Evolutionary conservation across 2,797 vertebrate genomes (phyloP).

Genomic region (Agapornis canus): DNA sequence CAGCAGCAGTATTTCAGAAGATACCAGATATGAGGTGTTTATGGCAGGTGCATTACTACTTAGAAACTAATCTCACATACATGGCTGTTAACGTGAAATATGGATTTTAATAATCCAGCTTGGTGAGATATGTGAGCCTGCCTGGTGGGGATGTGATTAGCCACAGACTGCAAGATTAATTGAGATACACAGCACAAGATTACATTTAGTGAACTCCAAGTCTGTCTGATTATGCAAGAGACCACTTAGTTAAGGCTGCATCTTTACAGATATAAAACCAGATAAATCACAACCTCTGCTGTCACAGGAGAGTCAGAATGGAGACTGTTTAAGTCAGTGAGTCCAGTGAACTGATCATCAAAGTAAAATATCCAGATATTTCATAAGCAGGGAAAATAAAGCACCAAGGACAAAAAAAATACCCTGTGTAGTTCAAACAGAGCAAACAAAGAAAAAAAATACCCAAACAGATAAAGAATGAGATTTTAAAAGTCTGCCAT

Average conservation of each 20-base stretch:
- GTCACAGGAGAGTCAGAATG: slow-evolving; percentile 29
- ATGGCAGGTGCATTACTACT: slow-evolving; percentile 77
- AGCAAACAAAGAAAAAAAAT: background rate
- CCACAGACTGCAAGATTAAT: slow-evolving; percentile 89
- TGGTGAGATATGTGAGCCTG: slow-evolving; percentile 81
- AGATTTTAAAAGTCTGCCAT: background rate
- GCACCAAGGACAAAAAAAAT: background rate
- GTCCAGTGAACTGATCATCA: background rate
- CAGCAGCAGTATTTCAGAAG: slow-evolving; percentile 76
- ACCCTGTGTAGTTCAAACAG: background rate
- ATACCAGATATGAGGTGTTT: slow-evolving; percentile 75
- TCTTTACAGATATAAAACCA: slow-evolving; percentile 81
- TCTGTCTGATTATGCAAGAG: slow-evolving; percentile 85
- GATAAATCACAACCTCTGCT: slow-evolving; percentile 81
- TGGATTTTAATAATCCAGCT: slow-evolving; percentile 90
- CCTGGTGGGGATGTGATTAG: slow-evolving; percentile 89
- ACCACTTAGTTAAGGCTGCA: slow-evolving; percentile 83
- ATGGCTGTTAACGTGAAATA: slow-evolving; percentile 83
- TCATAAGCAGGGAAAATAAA: background rate
- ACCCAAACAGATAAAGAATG: background rate
- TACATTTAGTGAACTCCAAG: slow-evolving; percentile 82
- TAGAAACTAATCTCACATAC: slow-evolving; percentile 81
- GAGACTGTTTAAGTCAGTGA: slow-evolving; percentile 20
- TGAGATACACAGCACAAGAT: slow-evolving; percentile 87
- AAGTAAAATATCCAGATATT: background rate